Base-by-base conservation (phyloP, 1,140 invertebrate species). In the Oedothorax gibbosus region DNA sequence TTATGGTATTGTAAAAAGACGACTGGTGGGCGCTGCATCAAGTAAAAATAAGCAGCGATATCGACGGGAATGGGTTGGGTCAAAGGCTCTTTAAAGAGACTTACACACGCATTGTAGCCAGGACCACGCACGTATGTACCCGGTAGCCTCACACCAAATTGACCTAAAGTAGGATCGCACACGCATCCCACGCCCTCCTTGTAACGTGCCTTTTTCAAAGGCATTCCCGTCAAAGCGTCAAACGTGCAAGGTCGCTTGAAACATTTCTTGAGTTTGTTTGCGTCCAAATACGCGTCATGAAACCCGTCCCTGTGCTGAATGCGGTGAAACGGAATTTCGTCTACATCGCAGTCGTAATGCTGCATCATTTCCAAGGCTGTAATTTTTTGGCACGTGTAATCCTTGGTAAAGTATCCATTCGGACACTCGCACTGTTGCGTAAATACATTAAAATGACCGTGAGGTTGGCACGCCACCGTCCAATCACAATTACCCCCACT, bases 191-290 rank as follows among this genome's bases (percentile, higher is more conserved):
- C 2, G 0, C 35, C 75, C 10, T 15, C 14, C 53, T 64, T 49
- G 60, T 64, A 77, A 0, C 20, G 12, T 11, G 57, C 35, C 0
- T n/a, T 15, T 35, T 77, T 77, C 60, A 77, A 11, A 2, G 73
- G 57, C 0, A 3, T 50, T 0, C 56, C 21, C 7, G 20, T 21
- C 7, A 77, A 50, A 0, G 50, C 62, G 7, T 78, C 62, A 21
- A 78, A 78, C 12, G 60, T 66, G 35, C 76, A 78, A 3, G 64
- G 60, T 66, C 51, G 0, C 18, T 65, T 66, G n/a, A 78, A 78
- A 65, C 76, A 78, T 20, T 54, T 35, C 7, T 66, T 51, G 6
- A 65, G 4, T 0, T 10, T 12, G 2, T 77, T 14, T 9, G 8
- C 2, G 7, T 49, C 4, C 14, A 77, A n/a, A 15, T 64, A 77